phyloP scores from a whole-genome alignment of 2,113 vertebrate species.

The Hypanus sabinus region DNA sequence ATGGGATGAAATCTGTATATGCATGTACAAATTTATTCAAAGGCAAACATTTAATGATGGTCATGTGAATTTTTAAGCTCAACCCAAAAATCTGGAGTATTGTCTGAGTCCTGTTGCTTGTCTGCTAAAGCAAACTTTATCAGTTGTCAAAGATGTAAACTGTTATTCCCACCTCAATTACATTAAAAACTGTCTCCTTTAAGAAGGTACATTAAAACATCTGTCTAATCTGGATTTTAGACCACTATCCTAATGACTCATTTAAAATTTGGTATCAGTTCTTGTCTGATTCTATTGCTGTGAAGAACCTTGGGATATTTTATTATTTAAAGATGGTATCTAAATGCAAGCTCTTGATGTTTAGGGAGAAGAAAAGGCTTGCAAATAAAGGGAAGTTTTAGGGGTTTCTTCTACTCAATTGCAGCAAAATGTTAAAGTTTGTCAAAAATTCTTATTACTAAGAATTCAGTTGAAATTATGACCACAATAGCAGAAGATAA shows the following conservation, averaged over 20 bases:
- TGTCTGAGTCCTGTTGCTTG: neutral
- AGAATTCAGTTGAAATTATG: too few species aligned
- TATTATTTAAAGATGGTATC: neutral
- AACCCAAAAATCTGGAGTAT: neutral
- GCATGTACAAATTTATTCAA: neutral
- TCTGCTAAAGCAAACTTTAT: neutral
- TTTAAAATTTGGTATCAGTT: too few species aligned
- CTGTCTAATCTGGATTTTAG: too few species aligned
- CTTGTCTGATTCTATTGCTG: too few species aligned
- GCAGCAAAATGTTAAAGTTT: too few species aligned
- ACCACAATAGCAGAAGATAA: too few species aligned
- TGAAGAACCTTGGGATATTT: neutral
- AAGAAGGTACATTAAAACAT: neutral
- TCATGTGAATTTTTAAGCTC: neutral
- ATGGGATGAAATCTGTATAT: neutral
- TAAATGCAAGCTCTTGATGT: neutral
- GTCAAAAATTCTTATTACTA: too few species aligned
- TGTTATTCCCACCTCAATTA: neutral
- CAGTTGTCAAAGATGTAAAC: neutral
- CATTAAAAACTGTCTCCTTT: neutral
- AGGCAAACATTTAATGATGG: neutral
- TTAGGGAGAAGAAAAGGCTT: neutral
- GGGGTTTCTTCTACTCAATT: too few species aligned
- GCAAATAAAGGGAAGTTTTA: too few species aligned
- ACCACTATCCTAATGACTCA: too few species aligned